Evolutionary conservation across 2,797 vertebrate species (phyloP).

Genomic region (Choloepus didactylus): DNA sequence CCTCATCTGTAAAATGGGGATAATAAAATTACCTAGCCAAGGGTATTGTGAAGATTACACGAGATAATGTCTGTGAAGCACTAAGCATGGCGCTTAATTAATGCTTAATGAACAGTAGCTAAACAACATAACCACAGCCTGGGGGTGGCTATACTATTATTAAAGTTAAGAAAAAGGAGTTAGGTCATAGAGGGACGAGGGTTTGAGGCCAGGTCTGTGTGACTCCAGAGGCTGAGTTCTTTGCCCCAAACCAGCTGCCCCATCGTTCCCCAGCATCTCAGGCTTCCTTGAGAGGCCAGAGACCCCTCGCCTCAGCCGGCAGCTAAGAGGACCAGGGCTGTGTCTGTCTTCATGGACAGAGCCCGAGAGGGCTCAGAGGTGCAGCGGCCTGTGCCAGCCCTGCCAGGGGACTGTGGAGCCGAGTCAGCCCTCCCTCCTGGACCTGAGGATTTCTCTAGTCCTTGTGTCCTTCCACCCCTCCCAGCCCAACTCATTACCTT

Average conservation of each 20-base stretch:
- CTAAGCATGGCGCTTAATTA: background rate
- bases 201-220: background rate
- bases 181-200: background rate
- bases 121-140: background rate
- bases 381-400: background rate
- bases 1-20: background rate
- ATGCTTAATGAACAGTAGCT: background rate
- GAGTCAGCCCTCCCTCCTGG: background rate
- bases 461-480: background rate
- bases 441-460: background rate
- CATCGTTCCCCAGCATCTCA: background rate
- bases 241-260: slow-evolving; percentile 16
- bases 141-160: background rate
- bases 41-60: background rate
- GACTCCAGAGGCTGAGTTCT: slow-evolving; percentile 18
- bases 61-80: background rate
- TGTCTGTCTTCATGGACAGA: background rate
- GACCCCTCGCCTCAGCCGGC: background rate
- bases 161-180: background rate
- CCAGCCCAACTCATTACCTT: slow-evolving; percentile 20
- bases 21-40: background rate
- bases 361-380: background rate
- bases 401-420: background rate
- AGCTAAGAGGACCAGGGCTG: background rate
- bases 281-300: background rate